Evolutionary conservation across 2,797 vertebrate species (phyloP).

Genomic region (Nannoperca australis): DNA sequence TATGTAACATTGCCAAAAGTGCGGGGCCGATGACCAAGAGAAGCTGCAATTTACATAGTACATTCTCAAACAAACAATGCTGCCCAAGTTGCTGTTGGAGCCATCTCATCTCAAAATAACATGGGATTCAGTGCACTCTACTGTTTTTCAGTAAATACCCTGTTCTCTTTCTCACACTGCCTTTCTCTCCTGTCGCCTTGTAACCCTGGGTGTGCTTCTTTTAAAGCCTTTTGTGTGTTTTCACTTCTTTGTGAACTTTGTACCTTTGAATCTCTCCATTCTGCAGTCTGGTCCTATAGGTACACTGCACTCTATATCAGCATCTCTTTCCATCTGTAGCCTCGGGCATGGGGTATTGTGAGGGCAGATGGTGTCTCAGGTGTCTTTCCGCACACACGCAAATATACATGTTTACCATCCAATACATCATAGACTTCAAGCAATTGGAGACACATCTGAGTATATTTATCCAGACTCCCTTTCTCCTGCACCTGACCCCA

Average conservation of each 20-base stretch:
- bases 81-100: constrained; percentile 19
- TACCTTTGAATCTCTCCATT: constrained; percentile 43
- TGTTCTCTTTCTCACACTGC: constrained; percentile 20
- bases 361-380: constrained; percentile 59
- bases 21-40: constrained; percentile 3
- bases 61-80: background rate
- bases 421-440: constrained; percentile 56
- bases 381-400: constrained; percentile 30
- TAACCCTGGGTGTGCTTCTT: constrained; percentile 29
- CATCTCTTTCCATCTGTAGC: constrained; percentile 61
- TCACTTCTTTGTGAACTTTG: constrained; percentile 56
- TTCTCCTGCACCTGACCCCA: constrained; percentile 45
- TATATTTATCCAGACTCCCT: constrained; percentile 29
- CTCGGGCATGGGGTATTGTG: constrained; percentile 48
- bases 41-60: constrained; percentile 15
- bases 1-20: constrained; percentile 1
- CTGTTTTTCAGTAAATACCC: constrained; percentile 38
- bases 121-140: constrained; percentile 33
- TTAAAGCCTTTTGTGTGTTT: constrained; percentile 55
- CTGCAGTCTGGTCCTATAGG: constrained; percentile 54
- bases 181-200: constrained; percentile 21
- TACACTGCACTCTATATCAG: constrained; percentile 45
- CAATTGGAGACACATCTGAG: constrained; percentile 37
- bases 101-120: constrained; percentile 39
- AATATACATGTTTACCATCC: constrained; percentile 32